Conservation (phyloP, 2,888 invertebrate species). For the Orthosia gracilis region DNA sequence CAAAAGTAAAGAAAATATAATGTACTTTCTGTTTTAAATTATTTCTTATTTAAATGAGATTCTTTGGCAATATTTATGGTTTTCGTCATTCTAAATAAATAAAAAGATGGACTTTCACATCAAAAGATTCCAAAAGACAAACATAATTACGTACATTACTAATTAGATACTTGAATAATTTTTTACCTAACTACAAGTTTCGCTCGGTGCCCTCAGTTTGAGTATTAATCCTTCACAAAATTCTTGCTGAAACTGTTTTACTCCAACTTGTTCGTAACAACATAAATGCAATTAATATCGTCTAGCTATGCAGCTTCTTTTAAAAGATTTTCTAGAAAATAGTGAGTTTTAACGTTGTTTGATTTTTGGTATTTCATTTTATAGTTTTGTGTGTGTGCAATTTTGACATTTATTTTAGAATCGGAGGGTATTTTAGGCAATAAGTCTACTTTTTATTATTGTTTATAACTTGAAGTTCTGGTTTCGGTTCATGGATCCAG, state of each 20-base stretch:
- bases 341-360: conserved; percentile 4
- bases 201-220: no score
- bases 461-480: no score
- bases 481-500: no score
- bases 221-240: no score
- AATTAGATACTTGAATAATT: conserved; percentile 33
- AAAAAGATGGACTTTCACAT: background rate
- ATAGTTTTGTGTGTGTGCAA: background rate
- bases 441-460: no score
- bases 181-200: no score
- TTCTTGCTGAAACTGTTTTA: conserved; percentile 6
- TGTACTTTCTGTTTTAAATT: no score
- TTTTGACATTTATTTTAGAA: background rate
- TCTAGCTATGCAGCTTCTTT: conserved; percentile 10
- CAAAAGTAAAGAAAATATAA: no score
- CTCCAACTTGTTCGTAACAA: conserved; percentile 24
- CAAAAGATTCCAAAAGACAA: background rate
- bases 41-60: background rate
- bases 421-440: no score
- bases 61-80: background rate
- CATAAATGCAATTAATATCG: conserved; percentile 45
- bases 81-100: background rate
- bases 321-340: conserved; percentile 34
- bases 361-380: conserved; percentile 3
- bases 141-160: background rate